These are phyloP conservation scores for Urocyon cinereoargenteus DNA, from an alignment of 2,797 vertebrate genomes.

Conservation along the genomic window DNA sequence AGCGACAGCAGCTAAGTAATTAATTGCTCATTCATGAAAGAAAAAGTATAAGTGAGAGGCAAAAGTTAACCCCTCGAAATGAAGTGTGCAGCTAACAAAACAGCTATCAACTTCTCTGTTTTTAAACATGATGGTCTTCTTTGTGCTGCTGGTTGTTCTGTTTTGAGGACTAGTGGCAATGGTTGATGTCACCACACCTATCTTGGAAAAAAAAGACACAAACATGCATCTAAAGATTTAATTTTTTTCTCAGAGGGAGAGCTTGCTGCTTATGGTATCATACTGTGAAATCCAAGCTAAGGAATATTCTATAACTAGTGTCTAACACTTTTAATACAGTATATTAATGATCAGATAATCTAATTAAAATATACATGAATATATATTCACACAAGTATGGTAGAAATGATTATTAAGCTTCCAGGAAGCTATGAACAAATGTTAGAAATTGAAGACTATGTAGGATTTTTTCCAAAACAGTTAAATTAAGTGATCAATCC, in stretches of 20 bases:
- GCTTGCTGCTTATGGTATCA: conserved; percentile 71
- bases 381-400: neutral
- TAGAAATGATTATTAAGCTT: conserved; percentile 92
- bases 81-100: conserved; percentile 63
- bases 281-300: conserved; percentile 74
- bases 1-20: conserved; percentile 77
- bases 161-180: conserved; percentile 68
- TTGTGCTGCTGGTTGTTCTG: conserved; percentile 69
- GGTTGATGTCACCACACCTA: conserved; percentile 65
- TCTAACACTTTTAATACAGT: conserved; percentile 88
- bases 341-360: conserved; percentile 84
- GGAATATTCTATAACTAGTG: conserved; percentile 87
- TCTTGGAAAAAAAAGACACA: conserved; percentile 80
- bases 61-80: conserved; percentile 81
- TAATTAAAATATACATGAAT: conserved; percentile 77
- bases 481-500: conserved; percentile 94
- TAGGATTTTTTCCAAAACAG: conserved; percentile 88
- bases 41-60: conserved; percentile 76
- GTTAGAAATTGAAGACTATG: conserved; percentile 88
- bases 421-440: conserved; percentile 90
- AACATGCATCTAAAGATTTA: conserved; percentile 71
- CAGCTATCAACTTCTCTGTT: conserved; percentile 75
- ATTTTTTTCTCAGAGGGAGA: conserved; percentile 78
- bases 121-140: conserved; percentile 64
- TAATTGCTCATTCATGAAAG: conserved; percentile 82